Percentiles rank a stretch among this genome's conserved stretches.
phyloP scores from a whole-genome alignment of 2,888 invertebrate genomes.

The Pilophorus perplexus region DNA sequence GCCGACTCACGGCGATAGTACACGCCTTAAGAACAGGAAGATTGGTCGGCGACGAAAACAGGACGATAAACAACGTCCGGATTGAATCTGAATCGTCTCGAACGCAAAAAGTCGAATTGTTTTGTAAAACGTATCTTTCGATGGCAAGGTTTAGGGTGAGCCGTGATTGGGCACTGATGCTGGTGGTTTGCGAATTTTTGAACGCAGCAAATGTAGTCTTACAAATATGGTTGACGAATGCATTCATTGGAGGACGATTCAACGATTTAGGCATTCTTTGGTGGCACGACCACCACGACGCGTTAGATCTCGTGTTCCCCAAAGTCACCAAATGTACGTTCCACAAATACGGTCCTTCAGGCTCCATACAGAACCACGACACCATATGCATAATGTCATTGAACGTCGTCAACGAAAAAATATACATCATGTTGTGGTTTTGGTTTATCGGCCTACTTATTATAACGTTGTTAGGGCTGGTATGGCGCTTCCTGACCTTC shows the following conservation, averaged over 20 bases:
- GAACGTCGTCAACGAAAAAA: conserved; percentile 89
- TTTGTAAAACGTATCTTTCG: conserved; percentile 34
- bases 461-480: conserved; percentile 70
- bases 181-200: conserved; percentile 74
- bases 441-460: conserved; percentile 71
- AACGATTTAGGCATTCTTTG: conserved; percentile 68
- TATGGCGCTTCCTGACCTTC: conserved; percentile 74
- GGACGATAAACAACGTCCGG: conserved; percentile 78
- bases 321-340: conserved; percentile 89
- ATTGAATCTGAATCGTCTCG: conserved; percentile 63
- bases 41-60: conserved; percentile 72
- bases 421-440: conserved; percentile 83
- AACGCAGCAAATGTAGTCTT: conserved; percentile 74
- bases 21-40: conserved; percentile 74
- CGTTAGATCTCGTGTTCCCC: conserved; percentile 80
- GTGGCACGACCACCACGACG: conserved; percentile 75
- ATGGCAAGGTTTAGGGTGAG: conserved; percentile 61
- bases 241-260: conserved; percentile 74
- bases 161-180: conserved; percentile 71
- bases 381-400: conserved; percentile 87
- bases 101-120: conserved; percentile 25
- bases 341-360: conserved; percentile 83
- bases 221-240: conserved; percentile 73
- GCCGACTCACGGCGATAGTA: conserved; percentile 71
- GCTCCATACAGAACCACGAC: conserved; percentile 79